Percentiles rank a stretch among this genome's conserved stretches.
Conservation (phyloP, 2,888 invertebrate species). For the Pheosia gnoma region DNA sequence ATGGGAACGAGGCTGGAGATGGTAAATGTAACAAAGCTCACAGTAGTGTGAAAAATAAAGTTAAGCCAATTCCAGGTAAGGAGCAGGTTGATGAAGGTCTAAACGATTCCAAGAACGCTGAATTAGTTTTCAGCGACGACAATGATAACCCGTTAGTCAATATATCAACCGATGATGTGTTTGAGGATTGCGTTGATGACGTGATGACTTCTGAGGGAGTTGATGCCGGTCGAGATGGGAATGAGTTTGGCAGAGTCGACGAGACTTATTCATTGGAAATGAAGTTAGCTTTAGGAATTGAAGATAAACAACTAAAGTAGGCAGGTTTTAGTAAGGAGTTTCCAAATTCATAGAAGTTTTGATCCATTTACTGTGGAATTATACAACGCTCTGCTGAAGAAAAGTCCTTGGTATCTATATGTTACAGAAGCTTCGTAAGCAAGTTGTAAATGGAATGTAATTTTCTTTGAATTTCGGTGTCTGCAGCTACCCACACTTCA, state of each 20-base stretch:
- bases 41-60: neutral
- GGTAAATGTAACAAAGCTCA: neutral
- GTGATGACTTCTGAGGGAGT: constrained; percentile 19
- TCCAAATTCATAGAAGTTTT: neutral
- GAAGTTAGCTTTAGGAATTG: constrained; percentile 68
- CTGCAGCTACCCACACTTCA: too few relatives aligned
- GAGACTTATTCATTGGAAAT: constrained; percentile 74
- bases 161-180: constrained; percentile 51
- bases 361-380: neutral
- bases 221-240: constrained; percentile 18
- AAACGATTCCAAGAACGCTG: constrained; percentile 14
- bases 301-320: constrained; percentile 31
- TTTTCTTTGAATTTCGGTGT: too few relatives aligned
- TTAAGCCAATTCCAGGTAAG: neutral
- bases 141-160: constrained; percentile 17
- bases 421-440: too few relatives aligned
- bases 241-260: constrained; percentile 50
- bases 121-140: constrained; percentile 20
- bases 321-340: neutral
- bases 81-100: neutral
- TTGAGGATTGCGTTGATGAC: constrained; percentile 69
- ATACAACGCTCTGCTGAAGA: neutral
- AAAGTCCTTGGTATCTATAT: too few relatives aligned
- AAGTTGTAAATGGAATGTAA: too few relatives aligned
- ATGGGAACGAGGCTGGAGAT: neutral